These are phyloP conservation scores for Megaceryle maxima DNA, from an alignment of 2,113 vertebrate genomes.

Conservation along the genomic window DNA sequence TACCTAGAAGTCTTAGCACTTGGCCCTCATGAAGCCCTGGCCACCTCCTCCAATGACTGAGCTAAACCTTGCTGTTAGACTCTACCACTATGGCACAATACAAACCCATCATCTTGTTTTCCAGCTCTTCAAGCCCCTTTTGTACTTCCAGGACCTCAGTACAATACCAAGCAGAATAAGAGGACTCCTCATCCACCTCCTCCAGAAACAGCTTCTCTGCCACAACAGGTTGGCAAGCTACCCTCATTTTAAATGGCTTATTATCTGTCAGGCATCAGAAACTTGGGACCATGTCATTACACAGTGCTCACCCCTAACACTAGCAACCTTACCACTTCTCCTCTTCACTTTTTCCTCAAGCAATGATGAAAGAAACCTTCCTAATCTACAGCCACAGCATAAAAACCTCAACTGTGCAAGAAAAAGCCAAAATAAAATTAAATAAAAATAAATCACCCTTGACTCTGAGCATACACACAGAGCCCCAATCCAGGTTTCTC, in stretches of 20 bases:
- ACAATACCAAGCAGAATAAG: not conserved
- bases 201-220: not conserved
- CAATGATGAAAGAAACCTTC: not conserved
- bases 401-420: not conserved
- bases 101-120: not conserved
- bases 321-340: not conserved
- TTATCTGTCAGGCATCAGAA: not conserved
- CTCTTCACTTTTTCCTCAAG: not conserved
- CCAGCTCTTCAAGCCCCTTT: not conserved
- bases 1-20: not conserved
- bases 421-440: not conserved
- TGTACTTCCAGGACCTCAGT: not conserved
- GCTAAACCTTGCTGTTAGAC: not conserved
- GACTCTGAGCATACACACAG: not conserved
- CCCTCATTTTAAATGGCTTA: conserved; percentile 26
- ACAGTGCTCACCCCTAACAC: not conserved
- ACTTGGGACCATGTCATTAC: not conserved
- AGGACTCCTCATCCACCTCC: not conserved
- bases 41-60: not conserved
- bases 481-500: not conserved
- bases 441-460: not conserved
- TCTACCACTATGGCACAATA: not conserved
- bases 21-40: not conserved
- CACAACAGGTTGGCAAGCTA: not conserved
- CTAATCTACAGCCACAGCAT: not conserved